Base-by-base conservation (phyloP, 2,113 vertebrate genomes). In the Cygnus buccinator region DNA sequence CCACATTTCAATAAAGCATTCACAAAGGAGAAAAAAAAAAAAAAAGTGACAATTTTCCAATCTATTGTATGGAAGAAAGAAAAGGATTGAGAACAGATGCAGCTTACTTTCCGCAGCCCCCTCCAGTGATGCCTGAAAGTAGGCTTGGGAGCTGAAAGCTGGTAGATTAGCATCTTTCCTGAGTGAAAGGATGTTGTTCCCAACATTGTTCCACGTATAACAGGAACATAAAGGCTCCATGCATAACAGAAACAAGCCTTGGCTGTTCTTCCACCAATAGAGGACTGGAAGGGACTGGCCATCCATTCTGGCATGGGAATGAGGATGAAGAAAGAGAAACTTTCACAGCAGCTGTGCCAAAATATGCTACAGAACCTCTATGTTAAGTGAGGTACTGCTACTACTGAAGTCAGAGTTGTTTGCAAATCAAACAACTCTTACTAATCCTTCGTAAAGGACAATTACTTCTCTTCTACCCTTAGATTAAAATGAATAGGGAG, bases 111-210 rank as follows among this genome's bases (percentile, higher is more conserved):
- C 55, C 79, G 72, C 58, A 63, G 88, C 11, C 37, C 37, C 18
- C 3, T 9, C 43, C 55, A 78, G 37, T 50, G 83, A 84, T 55
- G 52, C 63, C 59, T 90, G 55, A 86, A 92, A 86, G 48, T 48
- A 65, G 44, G 43, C 85, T 54, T 89, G 33, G 33, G 58, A 92
- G 71, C 46, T 85, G 62, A 83, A 94, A 94, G 84, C 20, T 58
- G 11, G 6, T 86, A 66, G 73, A 78, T 71, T 41, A 85, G 93
- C 20, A 10, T 18, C 55, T 57, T n/a, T 90, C 31, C 55, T 63
- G 41, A 71, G 26, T 4, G 14, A 72, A 41, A 48, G 46, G 46
- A 48, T 48, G 46, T 21, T 48, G 46, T 22, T 43, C 19, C 21
- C 37, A 41, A 67, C n/a, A 28, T 26, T 41, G 28, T 16, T 57